Evolutionary conservation across 2,113 vertebrate species (phyloP), one percentile per base, ranked within the genome.

Genomic region (Reinhardtius hippoglossoides): DNA sequence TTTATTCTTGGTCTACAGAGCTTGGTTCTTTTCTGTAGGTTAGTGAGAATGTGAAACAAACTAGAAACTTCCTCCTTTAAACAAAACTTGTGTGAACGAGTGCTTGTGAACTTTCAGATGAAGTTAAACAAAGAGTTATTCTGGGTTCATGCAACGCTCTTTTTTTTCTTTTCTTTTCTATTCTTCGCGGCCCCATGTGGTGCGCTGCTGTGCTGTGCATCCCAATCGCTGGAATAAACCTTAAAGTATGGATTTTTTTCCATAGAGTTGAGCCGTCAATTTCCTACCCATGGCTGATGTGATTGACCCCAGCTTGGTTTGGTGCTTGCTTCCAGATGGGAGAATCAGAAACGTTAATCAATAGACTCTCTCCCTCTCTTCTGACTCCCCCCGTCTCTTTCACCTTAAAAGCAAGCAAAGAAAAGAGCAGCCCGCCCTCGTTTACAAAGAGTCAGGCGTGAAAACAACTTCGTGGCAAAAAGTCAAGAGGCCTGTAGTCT

Each of bases 321-420:
- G 67, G 27, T 46, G 77, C 61, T 54, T 21, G 74, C 75, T 81
- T 80, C 91, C 81, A 16, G 14, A 78, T 61, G 74, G 73, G 78
- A 84, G 81, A 84, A 80, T 86, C 84, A 81, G 40, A 88, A 91
- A 83, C 74, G 44, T 80, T 87, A 87, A 89, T 92, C 91, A 80
- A 90, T 90, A 89, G 12, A 16, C 37, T 68, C 55, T 71, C 69
- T 60, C 58, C 27, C 44, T 56, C 57, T 58, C 48, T 59, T 58
- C 48, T 62, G 15, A 59, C 61, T 46, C 37, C 15, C 16, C 16
- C 9, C 13, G 27, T 64, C 21, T 64, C 18, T 60, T 57, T 78
- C 15, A 37, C 24, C 57, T 74, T 27, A 80, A 76, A 70, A 72
- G 65, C 61, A 61, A 66, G 6, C 2, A 6, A 83, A 80, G 50